Evolutionary conservation across 2,113 vertebrate genomes (phyloP), one percentile per base, ranked within the genome.

Genomic region (Corvus hawaiiensis): DNA sequence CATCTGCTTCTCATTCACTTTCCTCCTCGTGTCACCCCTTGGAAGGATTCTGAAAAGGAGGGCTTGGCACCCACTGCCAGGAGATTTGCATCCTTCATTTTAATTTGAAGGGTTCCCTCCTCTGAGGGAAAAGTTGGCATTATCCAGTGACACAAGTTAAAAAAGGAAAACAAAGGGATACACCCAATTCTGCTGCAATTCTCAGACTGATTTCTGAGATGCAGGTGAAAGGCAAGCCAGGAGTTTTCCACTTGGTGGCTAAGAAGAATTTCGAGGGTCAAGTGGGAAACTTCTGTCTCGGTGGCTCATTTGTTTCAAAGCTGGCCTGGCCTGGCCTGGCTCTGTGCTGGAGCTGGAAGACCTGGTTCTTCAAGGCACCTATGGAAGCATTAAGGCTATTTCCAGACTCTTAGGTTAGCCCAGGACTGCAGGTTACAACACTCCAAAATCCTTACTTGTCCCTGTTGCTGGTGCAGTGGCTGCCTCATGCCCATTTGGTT

Each of bases 1-100:
- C 94, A 96, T 95, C 93, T 96, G 94, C 67, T 96, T 97, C 84
- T 94, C 84, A 91, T 96, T 97, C 84, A 56, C 81, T 94, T 94
- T 90, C 89, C 46, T 76, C 71, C 66, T 91, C 0, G 0, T 95
- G 71, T 84, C 81, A 91, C 75, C 82, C 84, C 43, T 91, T 86
- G 78, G 90, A 96, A 86, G 19, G 78, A 67, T 89, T 88, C 85
- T 93, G 79, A n/a, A 93, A 94, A 91, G 67, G 68, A 73, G 19
- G 30, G 21, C 63, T 93, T 93, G 82, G 93, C 71, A 90, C 37
- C 79, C 73, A 74, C 69, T 67, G 39, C 61, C 90, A 90, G 35
- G 48, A 91, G 90, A 86, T 95, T 90, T 91, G 82, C 63, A 93
- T 91, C 71, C 66, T 90, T 93, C 84, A 46, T 90, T 96, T 92